These are phyloP conservation scores for Coremacera marginata DNA, from an alignment of 2,888 invertebrate species.

Conservation along the genomic window DNA sequence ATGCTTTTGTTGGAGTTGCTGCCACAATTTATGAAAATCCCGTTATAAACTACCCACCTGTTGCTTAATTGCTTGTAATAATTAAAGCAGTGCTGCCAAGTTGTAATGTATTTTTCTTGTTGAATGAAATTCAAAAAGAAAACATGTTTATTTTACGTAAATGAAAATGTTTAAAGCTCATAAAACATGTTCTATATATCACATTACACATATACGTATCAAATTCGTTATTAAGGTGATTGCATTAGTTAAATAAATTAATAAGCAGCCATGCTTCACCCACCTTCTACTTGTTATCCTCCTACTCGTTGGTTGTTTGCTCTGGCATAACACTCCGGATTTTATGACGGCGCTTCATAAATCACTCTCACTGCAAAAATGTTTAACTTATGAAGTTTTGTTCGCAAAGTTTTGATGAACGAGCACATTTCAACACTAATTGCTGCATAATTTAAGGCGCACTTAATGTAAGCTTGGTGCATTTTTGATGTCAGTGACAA, in stretches of 20 bases:
- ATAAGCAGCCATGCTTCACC: not conserved
- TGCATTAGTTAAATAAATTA: not conserved
- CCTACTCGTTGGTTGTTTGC: too few relatives aligned
- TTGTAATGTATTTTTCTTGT: not conserved
- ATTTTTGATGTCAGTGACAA: constrained; percentile 21
- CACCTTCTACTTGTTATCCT: too few relatives aligned
- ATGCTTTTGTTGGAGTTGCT: too few relatives aligned
- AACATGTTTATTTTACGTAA: not conserved
- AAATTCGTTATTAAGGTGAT: not conserved
- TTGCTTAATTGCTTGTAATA: constrained; percentile 28
- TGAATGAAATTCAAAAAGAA: not conserved
- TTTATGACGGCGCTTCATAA: not conserved
- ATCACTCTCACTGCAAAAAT: constrained; percentile 7
- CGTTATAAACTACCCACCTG: constrained; percentile 14
- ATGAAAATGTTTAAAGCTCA: too few relatives aligned
- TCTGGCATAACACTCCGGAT: not conserved
- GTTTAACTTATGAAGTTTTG: not conserved
- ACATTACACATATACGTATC: constrained; percentile 6
- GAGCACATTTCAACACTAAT: constrained; percentile 20
- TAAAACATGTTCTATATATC: too few relatives aligned
- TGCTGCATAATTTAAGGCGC: constrained; percentile 33
- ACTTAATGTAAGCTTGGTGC: not conserved
- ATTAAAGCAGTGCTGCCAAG: constrained; percentile 2
- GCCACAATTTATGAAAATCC: too few relatives aligned
- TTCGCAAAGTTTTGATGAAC: not conserved